Evolutionary conservation across 1,140 invertebrate genomes (phyloP), one percentile per base, ranked within the genome.

Genomic region (Kradibia gibbosae): DNA sequence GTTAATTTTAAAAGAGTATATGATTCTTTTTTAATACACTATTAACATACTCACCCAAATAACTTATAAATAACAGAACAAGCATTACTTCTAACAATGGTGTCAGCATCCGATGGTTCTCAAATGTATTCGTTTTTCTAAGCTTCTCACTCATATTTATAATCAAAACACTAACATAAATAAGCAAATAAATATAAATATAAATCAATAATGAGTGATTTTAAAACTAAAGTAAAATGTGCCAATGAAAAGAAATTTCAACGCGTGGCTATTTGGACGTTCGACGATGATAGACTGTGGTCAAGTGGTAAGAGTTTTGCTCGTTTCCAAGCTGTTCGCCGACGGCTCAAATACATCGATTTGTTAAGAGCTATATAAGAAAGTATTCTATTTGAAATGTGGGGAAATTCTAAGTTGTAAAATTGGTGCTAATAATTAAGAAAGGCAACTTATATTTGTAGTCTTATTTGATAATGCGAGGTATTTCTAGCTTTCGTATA

Each of bases 271-370:
- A 60, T 79, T 79, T 72, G 50, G 48, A 42, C 53, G 78, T 71
- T 60, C 78, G 36, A 25, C 17, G 3, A 57, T 73, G 72, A 82
- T 71, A 70, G 78, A 83, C 82, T 78, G 78, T 73, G 67, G n/a
- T 13, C 7, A 11, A 62, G 78, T 73, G 75, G 36, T 22, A 22
- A 28, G 55, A 60, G 48, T 31, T 31, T 76, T 62, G 36, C 34
- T 73, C 50, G 42, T 22, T 20, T 42, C 22, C 53, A n/a, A 20
- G n/a, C 48, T 78, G 34, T 80, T 53, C 50, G 13, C 8, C 22
- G 7, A n/a, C 5, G 0, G 7, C 62, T 67, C 22, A 39, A 67
- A 39, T n/a, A 67, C 5, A 10, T 67, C 62, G 3, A 67, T n/a
- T 5, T 67, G 4, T 28, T 1, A 13, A 55, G 65, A 36, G 50